Base-by-base conservation (phyloP, 1,140 invertebrate species). In the Rhagoletis pomonella region DNA sequence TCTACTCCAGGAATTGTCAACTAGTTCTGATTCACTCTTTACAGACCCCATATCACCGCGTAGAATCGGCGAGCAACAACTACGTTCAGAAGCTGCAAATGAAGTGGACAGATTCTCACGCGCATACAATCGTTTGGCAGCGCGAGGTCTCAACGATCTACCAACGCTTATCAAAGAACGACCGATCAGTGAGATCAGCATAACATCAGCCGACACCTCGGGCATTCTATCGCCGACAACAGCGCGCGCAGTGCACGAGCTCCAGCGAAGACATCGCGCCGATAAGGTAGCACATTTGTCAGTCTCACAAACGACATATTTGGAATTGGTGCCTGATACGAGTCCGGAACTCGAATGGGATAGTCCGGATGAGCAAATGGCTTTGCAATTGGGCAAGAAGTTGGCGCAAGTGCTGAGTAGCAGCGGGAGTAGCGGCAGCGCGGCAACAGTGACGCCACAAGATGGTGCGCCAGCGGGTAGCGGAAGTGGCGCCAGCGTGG, bases 11-110 rank as follows among this genome's bases (percentile, higher is more conserved):
- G 89, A 89, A 87, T 14, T 87, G 60, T 94, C 93, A 10, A 96
- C 96, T 88, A 95, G 94, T 90, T 96, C 96, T 88, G 96, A 96
- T 92, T 96, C 96, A 88, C 94, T 96, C 88, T 96, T 96, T 92
- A 96, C 96, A 65, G 96, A 96, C 91, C 95, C 96, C 19, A 94
- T 95, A 81, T 95, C 95, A 90, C 94, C 95, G 88, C 94, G 94
- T 86, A 94, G 94, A 88, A 93, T 94, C 90, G 91, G 62, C 58
- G 39, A 58, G 14, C 73, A 67, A 86, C 60, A 55, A 65, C 39
- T n/a, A 47, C 29, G 9, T 6, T 6, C 69, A 81, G 50, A 47
- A n/a, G 42, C 42, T 9, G 64, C 19, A 50, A 87, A 87, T 87
- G 77, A 85, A 85, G 64, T 64, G 77, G 73, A 87, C 50, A 85